Evolutionary conservation across 2,113 vertebrate species (phyloP), one percentile per base, ranked within the genome.

Genomic region (Neodon shergylaensis): DNA sequence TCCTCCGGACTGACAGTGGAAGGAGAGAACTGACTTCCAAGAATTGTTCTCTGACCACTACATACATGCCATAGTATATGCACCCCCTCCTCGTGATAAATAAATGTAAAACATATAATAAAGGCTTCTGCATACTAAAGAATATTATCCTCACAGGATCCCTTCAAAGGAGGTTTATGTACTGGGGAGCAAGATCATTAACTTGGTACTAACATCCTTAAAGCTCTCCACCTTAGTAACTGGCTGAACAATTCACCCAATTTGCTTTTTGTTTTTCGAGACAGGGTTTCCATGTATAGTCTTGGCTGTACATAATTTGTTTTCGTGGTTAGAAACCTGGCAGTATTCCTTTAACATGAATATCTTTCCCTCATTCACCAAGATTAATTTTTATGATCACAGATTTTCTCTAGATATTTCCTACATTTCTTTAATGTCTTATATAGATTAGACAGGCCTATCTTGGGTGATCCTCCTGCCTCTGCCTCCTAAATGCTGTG

Each of bases 151-250:
- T 91, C 13, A 81, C 9, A 85, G 19, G 42, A 61, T 47, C 12
- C 54, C 54, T 94, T 93, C 87, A 39, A 88, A 74, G 78, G 78
- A 93, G 44, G 84, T 90, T 96, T 87, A 52, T 47, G 36, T 68
- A 73, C 44, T 74, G 72, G 21, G n/a, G 91, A 92, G 12, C 24
- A 52, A 6, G 44, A n/a, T 47, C 58, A 83, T 52, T 65, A 90
- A 44, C 26, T 95, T 84, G 58, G 36, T 39, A 96, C 24, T 61
- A 28, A 88, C 19, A 79, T 88, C 16, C 49, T 31, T 36, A 65
- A 77, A 13, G 33, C 11, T 83, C 49, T 12, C 72, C 21, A 58
- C 61, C n/a, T 95, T 22, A 70, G 65, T 26, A 63, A 49, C 10
- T 85, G 39, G 66, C 44, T 77, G 24, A 49, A 54, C 42, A 36